These are phyloP conservation scores for Rhabditoides inermis DNA, from an alignment of 2,888 invertebrate species.

Conservation along the genomic window DNA sequence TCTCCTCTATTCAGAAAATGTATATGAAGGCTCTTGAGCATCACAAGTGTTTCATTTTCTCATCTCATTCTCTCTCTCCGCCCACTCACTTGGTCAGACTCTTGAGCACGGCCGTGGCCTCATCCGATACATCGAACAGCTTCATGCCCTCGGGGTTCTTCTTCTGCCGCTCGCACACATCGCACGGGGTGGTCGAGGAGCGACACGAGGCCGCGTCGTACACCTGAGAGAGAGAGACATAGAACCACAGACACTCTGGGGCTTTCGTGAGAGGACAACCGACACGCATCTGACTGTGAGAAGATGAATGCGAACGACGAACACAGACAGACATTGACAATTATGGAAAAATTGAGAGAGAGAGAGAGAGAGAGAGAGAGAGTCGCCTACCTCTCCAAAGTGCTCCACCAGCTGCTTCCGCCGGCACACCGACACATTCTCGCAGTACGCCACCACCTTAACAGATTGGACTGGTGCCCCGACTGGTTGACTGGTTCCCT, in stretches of 20 bases:
- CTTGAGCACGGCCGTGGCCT: constrained; percentile 36
- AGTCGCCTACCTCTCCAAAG: constrained; percentile 73
- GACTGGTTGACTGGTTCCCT: constrained; percentile 59
- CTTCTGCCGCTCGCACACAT: constrained; percentile 66
- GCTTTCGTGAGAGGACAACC: no score
- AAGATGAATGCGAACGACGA: no score
- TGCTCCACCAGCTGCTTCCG: constrained; percentile 76
- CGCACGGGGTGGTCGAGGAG: constrained; percentile 69
- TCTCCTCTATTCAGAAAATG: no score
- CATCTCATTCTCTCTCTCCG: constrained; percentile 20
- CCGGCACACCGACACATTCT: constrained; percentile 84
- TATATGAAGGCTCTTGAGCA: no score
- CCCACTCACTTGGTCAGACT: constrained; percentile 17
- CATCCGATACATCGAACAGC: constrained; percentile 45
- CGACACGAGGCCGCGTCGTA: constrained; percentile 70
- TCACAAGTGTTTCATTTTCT: no score
- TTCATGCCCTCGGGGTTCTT: constrained; percentile 20
- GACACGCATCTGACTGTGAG: no score
- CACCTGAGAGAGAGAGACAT: constrained; percentile 21
- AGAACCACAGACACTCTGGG: no score
- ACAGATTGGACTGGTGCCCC: background rate
- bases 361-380: no score
- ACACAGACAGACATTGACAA: no score
- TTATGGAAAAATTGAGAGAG: no score
- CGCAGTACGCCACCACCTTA: constrained; percentile 65